phyloP scores from a whole-genome alignment of 2,888 invertebrate genomes.

The Mimas tiliae region DNA sequence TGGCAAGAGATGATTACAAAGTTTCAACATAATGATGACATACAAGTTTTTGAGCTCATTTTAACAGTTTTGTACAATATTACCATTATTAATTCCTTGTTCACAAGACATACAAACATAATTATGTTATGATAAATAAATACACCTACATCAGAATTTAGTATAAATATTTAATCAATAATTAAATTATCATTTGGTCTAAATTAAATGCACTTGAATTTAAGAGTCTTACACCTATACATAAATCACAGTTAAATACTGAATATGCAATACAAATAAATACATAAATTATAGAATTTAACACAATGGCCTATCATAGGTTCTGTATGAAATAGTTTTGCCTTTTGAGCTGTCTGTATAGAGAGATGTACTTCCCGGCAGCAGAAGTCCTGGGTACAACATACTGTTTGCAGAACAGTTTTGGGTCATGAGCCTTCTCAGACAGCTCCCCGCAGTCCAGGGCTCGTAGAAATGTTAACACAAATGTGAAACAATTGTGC shows the following conservation, averaged over 20 bases:
- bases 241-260: conserved; percentile 81
- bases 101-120: neutral
- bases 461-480: conserved; percentile 90
- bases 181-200: conserved; percentile 72
- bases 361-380: conserved; percentile 93
- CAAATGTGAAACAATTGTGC: conserved; percentile 95
- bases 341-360: conserved; percentile 89
- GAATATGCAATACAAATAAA: conserved; percentile 69
- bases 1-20: neutral
- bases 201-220: conserved; percentile 79
- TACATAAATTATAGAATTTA: conserved; percentile 52
- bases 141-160: conserved; percentile 35
- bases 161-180: conserved; percentile 43
- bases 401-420: conserved; percentile 91
- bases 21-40: neutral
- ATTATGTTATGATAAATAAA: neutral
- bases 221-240: conserved; percentile 69
- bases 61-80: neutral
- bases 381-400: conserved; percentile 92
- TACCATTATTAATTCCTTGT: neutral
- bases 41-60: neutral
- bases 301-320: conserved; percentile 64
- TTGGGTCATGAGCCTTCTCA: conserved; percentile 87
- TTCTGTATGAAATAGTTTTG: conserved; percentile 78
- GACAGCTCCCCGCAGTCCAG: conserved; percentile 89